phyloP scores from a whole-genome alignment of 2,113 vertebrate species.

The Rhea americana region DNA sequence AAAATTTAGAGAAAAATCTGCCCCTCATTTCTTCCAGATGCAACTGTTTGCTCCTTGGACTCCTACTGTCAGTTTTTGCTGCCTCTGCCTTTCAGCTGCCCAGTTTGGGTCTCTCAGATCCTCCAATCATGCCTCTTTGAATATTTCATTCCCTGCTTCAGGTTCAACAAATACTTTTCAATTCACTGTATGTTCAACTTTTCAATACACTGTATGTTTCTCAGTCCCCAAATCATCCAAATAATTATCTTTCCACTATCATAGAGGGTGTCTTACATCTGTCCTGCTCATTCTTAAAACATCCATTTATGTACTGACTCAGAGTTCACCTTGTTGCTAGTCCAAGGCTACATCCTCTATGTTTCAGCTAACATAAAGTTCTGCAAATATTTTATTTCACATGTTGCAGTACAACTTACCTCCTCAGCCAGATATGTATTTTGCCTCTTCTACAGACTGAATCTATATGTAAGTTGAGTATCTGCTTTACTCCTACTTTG shows the following conservation, averaged over 20 bases:
- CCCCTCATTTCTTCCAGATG: conserved; percentile 72
- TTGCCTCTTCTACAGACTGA: neutral
- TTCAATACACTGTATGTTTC: neutral
- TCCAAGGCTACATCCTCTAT: neutral
- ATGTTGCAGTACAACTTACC: neutral
- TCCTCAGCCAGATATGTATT: neutral
- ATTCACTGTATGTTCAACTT: neutral
- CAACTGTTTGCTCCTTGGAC: conserved; percentile 25
- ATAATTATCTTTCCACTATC: neutral
- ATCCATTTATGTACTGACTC: neutral
- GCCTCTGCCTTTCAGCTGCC: conserved; percentile 15
- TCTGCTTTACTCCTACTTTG: neutral
- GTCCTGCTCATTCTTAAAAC: neutral
- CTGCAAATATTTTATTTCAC: neutral
- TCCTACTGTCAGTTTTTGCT: conserved; percentile 39
- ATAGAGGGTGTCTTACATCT: neutral
- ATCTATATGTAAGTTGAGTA: neutral
- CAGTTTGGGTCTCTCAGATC: neutral
- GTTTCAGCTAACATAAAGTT: neutral
- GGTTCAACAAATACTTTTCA: neutral
- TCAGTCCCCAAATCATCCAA: neutral
- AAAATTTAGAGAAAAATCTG: conserved; percentile 63
- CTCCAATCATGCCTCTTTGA: neutral
- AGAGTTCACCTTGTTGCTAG: neutral
- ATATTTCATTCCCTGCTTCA: neutral